phyloP scores from a whole-genome alignment of 2,888 invertebrate genomes.

The Aradus depressus region DNA sequence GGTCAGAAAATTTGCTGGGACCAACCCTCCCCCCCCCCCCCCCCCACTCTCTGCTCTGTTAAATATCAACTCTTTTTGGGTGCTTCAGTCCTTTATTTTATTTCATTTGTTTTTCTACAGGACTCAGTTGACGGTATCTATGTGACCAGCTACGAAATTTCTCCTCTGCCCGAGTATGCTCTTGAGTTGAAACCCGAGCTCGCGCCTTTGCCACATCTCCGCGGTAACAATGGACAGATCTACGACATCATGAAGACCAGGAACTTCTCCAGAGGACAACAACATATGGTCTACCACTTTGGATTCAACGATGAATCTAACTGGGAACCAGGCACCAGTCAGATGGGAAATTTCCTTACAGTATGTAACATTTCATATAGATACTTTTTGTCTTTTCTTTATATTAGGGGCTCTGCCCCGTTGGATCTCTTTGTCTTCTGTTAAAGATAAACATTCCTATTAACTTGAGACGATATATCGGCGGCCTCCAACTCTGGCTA shows the following conservation, averaged over 20 bases:
- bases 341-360: constrained; percentile 43
- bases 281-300: constrained; percentile 51
- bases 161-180: constrained; percentile 46
- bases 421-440: too few species aligned
- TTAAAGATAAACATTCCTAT: too few species aligned
- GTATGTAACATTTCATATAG: constrained; percentile 33
- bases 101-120: constrained; percentile 1
- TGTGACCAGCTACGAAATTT: constrained; percentile 56
- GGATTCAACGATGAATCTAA: constrained; percentile 47
- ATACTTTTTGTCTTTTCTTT: too few species aligned
- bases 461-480: too few species aligned
- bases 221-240: constrained; percentile 37
- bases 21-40: constrained; percentile 41
- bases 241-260: constrained; percentile 54
- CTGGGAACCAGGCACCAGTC: constrained; percentile 41
- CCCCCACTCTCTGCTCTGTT: constrained; percentile 34
- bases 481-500: too few species aligned
- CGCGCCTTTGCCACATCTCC: constrained; percentile 40
- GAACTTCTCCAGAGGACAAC: constrained; percentile 51
- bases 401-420: too few species aligned
- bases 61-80: background rate
- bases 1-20: constrained; percentile 35
- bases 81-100: background rate
- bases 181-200: constrained; percentile 44
- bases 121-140: constrained; percentile 47